Evolutionary conservation across 2,888 invertebrate genomes (phyloP), one percentile per base, ranked within the genome.

Genomic region (Carterocephalus palaemon): DNA sequence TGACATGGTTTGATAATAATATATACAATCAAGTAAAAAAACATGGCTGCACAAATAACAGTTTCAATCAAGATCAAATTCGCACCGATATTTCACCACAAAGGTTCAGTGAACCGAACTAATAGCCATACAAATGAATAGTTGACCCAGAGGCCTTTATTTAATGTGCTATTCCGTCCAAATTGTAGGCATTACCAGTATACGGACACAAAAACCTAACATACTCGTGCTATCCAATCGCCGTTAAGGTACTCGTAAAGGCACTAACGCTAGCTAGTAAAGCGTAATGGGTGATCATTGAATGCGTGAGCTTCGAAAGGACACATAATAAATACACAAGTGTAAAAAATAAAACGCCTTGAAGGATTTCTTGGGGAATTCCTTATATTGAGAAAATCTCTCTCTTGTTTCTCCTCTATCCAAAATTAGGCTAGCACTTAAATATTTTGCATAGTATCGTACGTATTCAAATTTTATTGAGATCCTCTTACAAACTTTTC

Each of bases 231-330:
- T 22, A 57, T 55, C 57, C 56, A 51, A 56, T 61, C 58, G 65
- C 56, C 56, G 47, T 53, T 60, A 59, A 57, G 54, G 53, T 54
- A 52, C 58, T 63, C 60, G 64, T 67, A 68, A 71, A 64, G 57
- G 57, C 57, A 55, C 63, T 64, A 62, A 62, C 62, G 60, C 48
- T 49, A 48, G 47, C 52, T 47, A 50, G 51, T 58, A 63, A 56
- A 62, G 63, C 56, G 57, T 67, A 64, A 64, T 66, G 58, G 70
- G 62, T 65, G 69, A 71, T 70, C 67, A 68, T 57, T 62, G 61
- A 60, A 61, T 61, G 68, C 54, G 58, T 57, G 57, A 52, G 53
- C 59, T 59, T 56, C 53, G 59, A 56, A 55, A 62, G 55, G 51
- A 59, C 52, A 57, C 64, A 57, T 67, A 63, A 64, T 59, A 46